Percentiles rank a stretch among this genome's conserved stretches.
These are phyloP conservation scores for Ammodytes dubius DNA, from an alignment of 2,113 vertebrate genomes.

Conservation along the genomic window DNA sequence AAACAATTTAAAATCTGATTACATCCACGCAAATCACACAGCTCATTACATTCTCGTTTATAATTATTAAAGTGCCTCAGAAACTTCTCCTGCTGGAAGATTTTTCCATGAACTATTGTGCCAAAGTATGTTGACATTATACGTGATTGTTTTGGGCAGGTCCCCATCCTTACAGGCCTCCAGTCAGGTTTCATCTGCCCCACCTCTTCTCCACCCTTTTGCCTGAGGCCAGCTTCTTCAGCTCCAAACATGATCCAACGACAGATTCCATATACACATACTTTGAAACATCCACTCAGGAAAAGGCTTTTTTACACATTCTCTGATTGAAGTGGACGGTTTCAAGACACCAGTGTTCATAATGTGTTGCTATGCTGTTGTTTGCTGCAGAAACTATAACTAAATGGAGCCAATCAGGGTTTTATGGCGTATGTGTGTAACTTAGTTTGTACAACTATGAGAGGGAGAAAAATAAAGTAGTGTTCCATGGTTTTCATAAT, in stretches of 20 bases:
- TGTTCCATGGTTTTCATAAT: slow-evolving; percentile 36
- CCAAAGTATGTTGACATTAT: not conserved
- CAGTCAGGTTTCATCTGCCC: too few species aligned
- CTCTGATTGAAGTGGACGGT: not conserved
- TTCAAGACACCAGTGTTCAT: not conserved
- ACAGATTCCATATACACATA: not conserved
- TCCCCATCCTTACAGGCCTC: not conserved
- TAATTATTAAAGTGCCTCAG: not conserved
- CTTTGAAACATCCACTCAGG: too few species aligned
- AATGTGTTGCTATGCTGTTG: not conserved
- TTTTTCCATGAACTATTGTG: not conserved
- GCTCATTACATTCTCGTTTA: not conserved
- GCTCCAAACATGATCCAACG: not conserved
- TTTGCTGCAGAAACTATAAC: not conserved
- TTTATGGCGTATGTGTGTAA: not conserved
- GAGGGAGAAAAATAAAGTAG: not conserved
- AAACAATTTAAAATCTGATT: not conserved
- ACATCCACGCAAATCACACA: not conserved
- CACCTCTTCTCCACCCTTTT: not conserved
- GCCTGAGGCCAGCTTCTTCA: not conserved
- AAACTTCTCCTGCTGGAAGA: not conserved
- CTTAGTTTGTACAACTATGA: not conserved
- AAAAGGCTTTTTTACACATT: not conserved
- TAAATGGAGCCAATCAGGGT: not conserved
- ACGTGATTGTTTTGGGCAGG: not conserved